A percentile compares a stretch with the other conserved stretches of the same genome.
These are phyloP conservation scores for Apoda limacodes DNA, from an alignment of 2,888 invertebrate species.

Conservation along the genomic window DNA sequence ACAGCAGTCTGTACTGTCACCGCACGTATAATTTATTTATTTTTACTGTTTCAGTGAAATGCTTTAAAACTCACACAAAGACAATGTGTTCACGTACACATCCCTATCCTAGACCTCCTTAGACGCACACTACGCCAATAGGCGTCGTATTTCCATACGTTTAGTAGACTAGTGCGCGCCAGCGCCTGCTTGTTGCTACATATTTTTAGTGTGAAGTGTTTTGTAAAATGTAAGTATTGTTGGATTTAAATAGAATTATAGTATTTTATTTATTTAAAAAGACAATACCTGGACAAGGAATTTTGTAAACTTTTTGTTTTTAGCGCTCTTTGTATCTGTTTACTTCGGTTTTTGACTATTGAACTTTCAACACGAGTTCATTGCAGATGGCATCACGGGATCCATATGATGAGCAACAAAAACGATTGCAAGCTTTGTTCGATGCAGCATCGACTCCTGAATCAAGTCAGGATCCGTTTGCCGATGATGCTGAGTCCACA, in stretches of 20 bases:
- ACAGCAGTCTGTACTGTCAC: no score
- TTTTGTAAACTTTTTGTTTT: slow-evolving; percentile 1
- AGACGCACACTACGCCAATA: no score
- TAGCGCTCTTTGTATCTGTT: slow-evolving; percentile 1
- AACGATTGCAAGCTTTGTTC: slow-evolving; percentile 12
- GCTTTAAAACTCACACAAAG: no score
- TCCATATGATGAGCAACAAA: slow-evolving; percentile 15
- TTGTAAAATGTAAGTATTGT: slow-evolving; percentile 3
- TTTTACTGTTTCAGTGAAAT: no score
- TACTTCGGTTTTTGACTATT: slow-evolving; percentile 1
- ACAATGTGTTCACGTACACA: no score
- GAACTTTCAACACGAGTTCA: slow-evolving; percentile 3
- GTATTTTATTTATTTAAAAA: slow-evolving; percentile 6
- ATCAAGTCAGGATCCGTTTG: slow-evolving; percentile 13
- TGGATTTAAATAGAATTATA: slow-evolving; percentile 7
- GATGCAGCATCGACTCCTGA: slow-evolving; percentile 13
- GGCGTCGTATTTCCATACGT: no score
- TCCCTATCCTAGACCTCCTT: no score
- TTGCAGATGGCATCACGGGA: slow-evolving; percentile 12
- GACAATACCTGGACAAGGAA: slow-evolving; percentile 4
- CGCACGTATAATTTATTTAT: no score
- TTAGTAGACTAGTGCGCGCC: no score
- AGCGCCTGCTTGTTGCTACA: slow-evolving; percentile 4
- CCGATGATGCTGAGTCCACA: slow-evolving; percentile 7
- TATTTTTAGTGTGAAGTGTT: slow-evolving; percentile 10